Evolutionary conservation across 2,797 vertebrate genomes (phyloP).

Genomic region (Rhynchonycteris naso): DNA sequence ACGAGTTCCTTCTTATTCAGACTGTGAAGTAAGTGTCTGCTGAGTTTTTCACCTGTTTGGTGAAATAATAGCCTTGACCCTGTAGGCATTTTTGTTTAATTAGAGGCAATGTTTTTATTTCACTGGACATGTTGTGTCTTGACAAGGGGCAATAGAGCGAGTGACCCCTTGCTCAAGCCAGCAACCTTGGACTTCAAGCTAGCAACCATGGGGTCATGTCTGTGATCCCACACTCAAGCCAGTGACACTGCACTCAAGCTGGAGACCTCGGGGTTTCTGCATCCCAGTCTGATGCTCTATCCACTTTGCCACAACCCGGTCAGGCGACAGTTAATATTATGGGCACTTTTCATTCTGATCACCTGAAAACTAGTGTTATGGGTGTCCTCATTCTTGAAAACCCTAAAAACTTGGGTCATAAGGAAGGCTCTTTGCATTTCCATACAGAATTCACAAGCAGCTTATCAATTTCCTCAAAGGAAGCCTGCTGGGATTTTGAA

Average conservation of each 20-base stretch:
- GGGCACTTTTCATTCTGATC: not conserved
- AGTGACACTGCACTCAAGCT: too few species aligned
- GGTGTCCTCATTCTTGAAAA: not conserved
- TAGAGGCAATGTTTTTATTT: not conserved
- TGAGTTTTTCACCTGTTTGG: not conserved
- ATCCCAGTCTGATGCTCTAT: too few species aligned
- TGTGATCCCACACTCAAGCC: too few species aligned
- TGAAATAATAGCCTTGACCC: not conserved
- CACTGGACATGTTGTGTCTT: not conserved
- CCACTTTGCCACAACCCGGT: too few species aligned
- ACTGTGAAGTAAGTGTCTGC: not conserved
- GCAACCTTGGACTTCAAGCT: too few species aligned
- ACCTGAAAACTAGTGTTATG: not conserved
- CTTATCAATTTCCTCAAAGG: not conserved
- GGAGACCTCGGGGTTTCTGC: too few species aligned
- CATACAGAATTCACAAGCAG: not conserved
- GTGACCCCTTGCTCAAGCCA: too few species aligned
- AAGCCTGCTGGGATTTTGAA: not conserved
- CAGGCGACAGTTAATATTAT: not conserved
- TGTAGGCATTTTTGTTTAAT: not conserved
- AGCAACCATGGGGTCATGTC: too few species aligned
- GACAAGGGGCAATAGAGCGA: too few species aligned
- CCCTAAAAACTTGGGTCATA: too few species aligned
- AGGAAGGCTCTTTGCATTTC: not conserved
- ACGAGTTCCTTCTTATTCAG: not conserved